Conservation (phyloP, 2,113 vertebrate species). For the Phylloscopus trochiloides region DNA sequence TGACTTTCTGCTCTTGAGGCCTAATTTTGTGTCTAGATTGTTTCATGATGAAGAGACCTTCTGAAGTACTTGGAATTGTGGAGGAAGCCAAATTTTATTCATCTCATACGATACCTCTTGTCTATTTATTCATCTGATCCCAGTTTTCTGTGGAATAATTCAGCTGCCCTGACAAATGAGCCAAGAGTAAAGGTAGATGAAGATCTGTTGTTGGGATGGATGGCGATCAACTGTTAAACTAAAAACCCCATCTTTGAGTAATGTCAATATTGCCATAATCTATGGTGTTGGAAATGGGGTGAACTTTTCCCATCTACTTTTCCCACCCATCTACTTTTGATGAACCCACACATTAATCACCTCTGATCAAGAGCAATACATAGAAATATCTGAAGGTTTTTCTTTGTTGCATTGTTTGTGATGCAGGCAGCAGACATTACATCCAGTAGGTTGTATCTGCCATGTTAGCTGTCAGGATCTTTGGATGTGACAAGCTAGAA, state of each 20-base stretch:
- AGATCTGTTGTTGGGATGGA: not conserved
- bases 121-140: not conserved
- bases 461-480: not conserved
- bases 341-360: not conserved
- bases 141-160: not conserved
- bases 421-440: not conserved
- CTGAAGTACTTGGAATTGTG: not conserved
- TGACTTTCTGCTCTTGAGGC: not conserved
- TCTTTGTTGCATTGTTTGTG: not conserved
- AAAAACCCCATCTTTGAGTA: not conserved
- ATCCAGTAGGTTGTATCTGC: not conserved
- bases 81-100: not conserved
- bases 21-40: not conserved
- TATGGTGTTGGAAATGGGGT: not conserved
- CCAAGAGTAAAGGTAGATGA: not conserved
- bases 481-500: not conserved
- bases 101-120: not conserved
- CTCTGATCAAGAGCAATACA: not conserved
- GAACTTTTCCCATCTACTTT: not conserved
- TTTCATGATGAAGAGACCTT: not conserved
- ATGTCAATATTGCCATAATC: not conserved
- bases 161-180: not conserved
- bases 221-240: fast-evolving
- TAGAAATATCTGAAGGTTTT: not conserved
- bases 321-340: not conserved